Conservation (phyloP, 2,797 vertebrate genomes). For the Pristis pectinata region DNA sequence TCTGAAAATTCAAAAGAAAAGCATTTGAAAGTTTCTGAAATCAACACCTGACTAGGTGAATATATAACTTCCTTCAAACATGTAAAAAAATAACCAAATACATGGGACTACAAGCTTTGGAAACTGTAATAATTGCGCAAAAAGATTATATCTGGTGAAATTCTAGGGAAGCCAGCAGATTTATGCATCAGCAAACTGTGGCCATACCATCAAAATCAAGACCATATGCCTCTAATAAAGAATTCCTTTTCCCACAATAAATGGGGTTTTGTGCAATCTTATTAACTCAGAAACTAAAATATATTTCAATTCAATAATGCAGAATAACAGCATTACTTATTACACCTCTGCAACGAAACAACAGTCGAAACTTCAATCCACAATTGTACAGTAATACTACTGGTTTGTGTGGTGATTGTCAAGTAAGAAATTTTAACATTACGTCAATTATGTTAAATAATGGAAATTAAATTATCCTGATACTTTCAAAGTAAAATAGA, state of each 20-base stretch:
- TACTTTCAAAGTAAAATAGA: background rate
- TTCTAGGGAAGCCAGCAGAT: background rate
- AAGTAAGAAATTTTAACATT: background rate
- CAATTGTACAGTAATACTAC: background rate
- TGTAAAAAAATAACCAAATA: background rate
- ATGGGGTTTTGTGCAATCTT: background rate
- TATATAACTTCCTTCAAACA: background rate
- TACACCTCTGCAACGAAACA: background rate
- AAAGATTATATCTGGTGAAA: background rate
- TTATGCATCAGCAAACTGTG: background rate
- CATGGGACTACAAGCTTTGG: background rate
- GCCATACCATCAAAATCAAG: background rate
- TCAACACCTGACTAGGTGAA: background rate
- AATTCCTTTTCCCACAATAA: background rate
- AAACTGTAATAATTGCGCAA: background rate
- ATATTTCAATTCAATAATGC: no score
- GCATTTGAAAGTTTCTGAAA: background rate
- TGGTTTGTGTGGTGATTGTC: background rate
- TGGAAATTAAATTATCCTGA: background rate
- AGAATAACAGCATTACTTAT: background rate
- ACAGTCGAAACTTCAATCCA: background rate
- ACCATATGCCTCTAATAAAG: background rate
- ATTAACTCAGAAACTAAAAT: background rate
- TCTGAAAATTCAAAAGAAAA: constrained; percentile 57
- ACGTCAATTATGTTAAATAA: background rate